A percentile compares a stretch with the other conserved stretches of the same genome.
phyloP scores from a whole-genome alignment of 2,888 invertebrate genomes.

The Incurvaria masculella region DNA sequence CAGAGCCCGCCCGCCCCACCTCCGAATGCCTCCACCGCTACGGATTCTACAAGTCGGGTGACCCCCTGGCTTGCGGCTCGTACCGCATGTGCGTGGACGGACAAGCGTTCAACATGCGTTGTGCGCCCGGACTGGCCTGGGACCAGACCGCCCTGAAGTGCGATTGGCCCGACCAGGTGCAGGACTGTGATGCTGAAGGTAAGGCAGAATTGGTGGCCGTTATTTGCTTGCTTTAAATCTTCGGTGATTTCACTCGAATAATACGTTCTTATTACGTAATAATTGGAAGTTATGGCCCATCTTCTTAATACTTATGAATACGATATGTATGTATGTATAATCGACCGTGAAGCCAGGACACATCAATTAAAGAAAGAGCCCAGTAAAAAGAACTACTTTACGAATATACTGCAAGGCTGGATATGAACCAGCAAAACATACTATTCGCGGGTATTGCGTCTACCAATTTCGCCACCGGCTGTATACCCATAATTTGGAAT shows the following conservation, averaged over 20 bases:
- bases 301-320: background rate
- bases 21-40: conserved; percentile 75
- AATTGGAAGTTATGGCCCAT: background rate
- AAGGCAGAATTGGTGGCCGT: conserved; percentile 7
- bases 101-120: conserved; percentile 54
- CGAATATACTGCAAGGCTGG: too few species aligned
- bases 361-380: too few species aligned
- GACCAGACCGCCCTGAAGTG: conserved; percentile 61
- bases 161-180: conserved; percentile 73
- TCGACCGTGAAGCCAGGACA: too few species aligned
- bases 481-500: too few species aligned
- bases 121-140: conserved; percentile 71
- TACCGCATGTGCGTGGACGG: conserved; percentile 78
- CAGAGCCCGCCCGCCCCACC: conserved; percentile 65
- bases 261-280: background rate
- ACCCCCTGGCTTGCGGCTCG: conserved; percentile 59
- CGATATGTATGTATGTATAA: conserved; percentile 9
- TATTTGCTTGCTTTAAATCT: background rate
- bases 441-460: too few species aligned
- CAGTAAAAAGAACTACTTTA: too few species aligned
- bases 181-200: conserved; percentile 68
- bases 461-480: too few species aligned
- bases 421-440: too few species aligned
- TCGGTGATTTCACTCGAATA: background rate
- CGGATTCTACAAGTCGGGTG: conserved; percentile 62